Evolutionary conservation across 2,888 invertebrate genomes (phyloP).

Genomic region (Boloria selene): DNA sequence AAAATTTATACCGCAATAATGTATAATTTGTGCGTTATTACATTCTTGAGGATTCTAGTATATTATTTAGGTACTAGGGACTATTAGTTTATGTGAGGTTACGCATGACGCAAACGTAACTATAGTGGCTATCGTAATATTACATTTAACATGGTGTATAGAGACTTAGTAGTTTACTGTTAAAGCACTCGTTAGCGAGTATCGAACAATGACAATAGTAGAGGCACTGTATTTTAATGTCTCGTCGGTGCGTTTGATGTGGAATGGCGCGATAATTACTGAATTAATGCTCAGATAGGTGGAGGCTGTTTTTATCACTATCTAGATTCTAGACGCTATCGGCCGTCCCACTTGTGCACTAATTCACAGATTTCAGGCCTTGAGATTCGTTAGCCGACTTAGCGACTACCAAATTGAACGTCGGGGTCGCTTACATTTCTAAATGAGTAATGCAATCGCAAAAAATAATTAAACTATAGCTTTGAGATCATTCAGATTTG

Average conservation of each 20-base stretch:
- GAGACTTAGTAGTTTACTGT: too few relatives aligned
- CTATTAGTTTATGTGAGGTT: neutral
- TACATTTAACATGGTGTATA: too few relatives aligned
- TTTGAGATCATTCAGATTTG: neutral
- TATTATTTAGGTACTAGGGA: neutral
- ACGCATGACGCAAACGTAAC: neutral
- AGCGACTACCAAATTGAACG: conserved; percentile 57
- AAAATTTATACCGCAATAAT: conserved; percentile 12
- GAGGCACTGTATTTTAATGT: conserved; percentile 21
- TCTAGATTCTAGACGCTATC: conserved; percentile 65
- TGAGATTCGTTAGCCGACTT: conserved; percentile 54
- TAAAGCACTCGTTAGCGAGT: neutral
- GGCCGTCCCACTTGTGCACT: conserved; percentile 57
- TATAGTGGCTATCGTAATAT: neutral
- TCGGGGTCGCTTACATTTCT: conserved; percentile 49
- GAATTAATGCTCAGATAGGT: conserved; percentile 51
- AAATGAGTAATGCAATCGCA: conserved; percentile 32
- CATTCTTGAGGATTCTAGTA: conserved; percentile 31
- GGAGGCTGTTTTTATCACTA: conserved; percentile 69
- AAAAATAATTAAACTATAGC: conserved; percentile 15
- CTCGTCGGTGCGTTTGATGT: conserved; percentile 67
- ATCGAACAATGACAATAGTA: neutral
- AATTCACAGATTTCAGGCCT: conserved; percentile 64
- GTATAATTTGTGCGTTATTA: conserved; percentile 27
- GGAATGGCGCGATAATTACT: conserved; percentile 65